Conservation (phyloP, 1,140 invertebrate species). For the Zophobas morio region DNA sequence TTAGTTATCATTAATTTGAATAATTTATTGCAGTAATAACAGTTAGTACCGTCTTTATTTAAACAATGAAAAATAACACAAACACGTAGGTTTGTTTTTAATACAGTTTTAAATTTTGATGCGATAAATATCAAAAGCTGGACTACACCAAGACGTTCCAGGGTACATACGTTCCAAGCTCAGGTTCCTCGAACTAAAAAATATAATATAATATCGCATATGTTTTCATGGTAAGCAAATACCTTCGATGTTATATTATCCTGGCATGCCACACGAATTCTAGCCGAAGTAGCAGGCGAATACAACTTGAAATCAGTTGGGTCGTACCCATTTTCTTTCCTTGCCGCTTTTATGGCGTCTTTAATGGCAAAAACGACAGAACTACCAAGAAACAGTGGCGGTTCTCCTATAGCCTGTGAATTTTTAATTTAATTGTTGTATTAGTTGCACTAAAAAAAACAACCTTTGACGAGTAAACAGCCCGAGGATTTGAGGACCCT, state of each 20-base stretch:
- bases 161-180: background rate
- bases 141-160: background rate
- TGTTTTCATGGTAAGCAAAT: conserved; percentile 50
- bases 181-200: conserved; percentile 8
- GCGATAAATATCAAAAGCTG: background rate
- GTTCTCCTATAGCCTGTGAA: conserved; percentile 92
- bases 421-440: background rate
- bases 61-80: too few species aligned
- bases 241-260: conserved; percentile 89
- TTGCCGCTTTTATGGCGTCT: conserved; percentile 87
- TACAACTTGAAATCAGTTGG: conserved; percentile 80
- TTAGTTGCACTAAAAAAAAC: conserved; percentile 1
- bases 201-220: background rate
- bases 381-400: conserved; percentile 90
- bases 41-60: too few species aligned
- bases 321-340: conserved; percentile 77
- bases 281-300: conserved; percentile 89
- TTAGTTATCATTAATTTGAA: too few species aligned
- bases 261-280: conserved; percentile 91
- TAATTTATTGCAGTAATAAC: too few species aligned
- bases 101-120: too few species aligned
- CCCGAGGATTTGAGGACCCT: conserved; percentile 88
- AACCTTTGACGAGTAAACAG: conserved; percentile 96
- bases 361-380: conserved; percentile 92
- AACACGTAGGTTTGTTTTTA: too few species aligned